These are phyloP conservation scores for Habropoda laboriosa DNA, from an alignment of 1,140 invertebrate species.

Conservation along the genomic window DNA sequence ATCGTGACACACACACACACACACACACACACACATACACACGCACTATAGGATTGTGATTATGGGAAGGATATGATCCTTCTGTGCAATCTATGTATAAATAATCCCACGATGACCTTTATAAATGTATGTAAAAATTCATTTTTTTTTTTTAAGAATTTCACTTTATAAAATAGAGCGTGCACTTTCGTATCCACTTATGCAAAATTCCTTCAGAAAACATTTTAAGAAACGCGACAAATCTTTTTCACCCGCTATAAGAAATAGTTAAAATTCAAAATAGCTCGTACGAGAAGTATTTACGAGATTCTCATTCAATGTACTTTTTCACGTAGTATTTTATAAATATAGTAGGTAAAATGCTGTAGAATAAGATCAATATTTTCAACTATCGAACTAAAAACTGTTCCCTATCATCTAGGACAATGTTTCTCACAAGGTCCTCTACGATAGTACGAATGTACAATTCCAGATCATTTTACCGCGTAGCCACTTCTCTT, in stretches of 20 bases:
- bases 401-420: background rate
- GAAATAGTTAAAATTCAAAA: conserved; percentile 1
- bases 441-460: background rate
- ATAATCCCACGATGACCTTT: background rate
- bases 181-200: background rate
- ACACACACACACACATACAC: background rate
- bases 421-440: background rate
- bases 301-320: conserved; percentile 11
- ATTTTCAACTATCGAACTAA: background rate
- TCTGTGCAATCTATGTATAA: background rate
- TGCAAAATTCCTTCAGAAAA: background rate
- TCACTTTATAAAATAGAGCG: conserved; percentile 10
- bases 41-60: background rate
- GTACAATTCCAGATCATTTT: conserved; percentile 21
- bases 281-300: conserved; percentile 9
- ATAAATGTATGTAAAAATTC: conserved; percentile 36
- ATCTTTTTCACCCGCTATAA: background rate
- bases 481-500: background rate
- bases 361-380: background rate
- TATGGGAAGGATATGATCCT: background rate
- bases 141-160: conserved; percentile 11
- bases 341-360: conserved; percentile 20
- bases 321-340: background rate
- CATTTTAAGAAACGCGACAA: background rate
- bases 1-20: background rate